phyloP scores from a whole-genome alignment of 2,113 vertebrate genomes.

The Oostethus manadensis region DNA sequence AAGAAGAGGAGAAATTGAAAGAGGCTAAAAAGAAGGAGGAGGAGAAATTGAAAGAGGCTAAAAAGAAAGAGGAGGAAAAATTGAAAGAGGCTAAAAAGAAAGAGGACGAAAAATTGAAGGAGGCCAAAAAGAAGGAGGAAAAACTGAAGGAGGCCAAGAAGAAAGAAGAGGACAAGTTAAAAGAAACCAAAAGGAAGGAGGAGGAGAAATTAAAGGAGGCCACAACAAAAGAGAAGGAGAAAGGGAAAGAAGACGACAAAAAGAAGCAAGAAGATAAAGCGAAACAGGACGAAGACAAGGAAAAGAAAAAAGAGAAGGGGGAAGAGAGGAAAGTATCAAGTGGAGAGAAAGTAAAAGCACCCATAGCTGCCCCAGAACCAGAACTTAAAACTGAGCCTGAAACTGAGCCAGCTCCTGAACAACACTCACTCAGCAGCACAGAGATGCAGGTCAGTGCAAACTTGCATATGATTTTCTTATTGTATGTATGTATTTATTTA shows the following conservation, averaged over 20 bases:
- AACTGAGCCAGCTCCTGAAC: conserved; percentile 75
- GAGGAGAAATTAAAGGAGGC: conserved; percentile 23
- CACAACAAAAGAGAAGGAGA: conserved; percentile 60
- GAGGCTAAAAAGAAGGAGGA: conserved; percentile 24
- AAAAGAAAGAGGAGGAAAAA: conserved; percentile 20
- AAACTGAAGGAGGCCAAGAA: conserved; percentile 10
- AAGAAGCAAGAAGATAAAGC: conserved; percentile 3
- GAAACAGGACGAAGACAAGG: background rate
- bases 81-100: conserved; percentile 9
- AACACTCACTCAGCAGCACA: conserved; percentile 84
- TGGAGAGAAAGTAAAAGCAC: conserved; percentile 77
- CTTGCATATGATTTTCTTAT: background rate
- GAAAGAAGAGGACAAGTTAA: conserved; percentile 29
- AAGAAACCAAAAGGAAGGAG: conserved; percentile 20
- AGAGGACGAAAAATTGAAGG: conserved; percentile 6
- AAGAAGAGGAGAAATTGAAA: conserved; percentile 18
- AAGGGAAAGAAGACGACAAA: conserved; percentile 12
- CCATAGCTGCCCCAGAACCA: conserved; percentile 87
- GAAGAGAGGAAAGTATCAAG: conserved; percentile 13
- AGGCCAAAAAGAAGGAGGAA: conserved; percentile 5
- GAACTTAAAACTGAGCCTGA: conserved; percentile 83
- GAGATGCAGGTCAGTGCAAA: conserved; percentile 82
- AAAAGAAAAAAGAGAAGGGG: conserved; percentile 5
- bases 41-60: conserved; percentile 10
- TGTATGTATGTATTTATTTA: background rate